Evolutionary conservation across 2,113 vertebrate species (phyloP), one percentile per base, ranked within the genome.

Genomic region (Ochotona curzoniae): DNA sequence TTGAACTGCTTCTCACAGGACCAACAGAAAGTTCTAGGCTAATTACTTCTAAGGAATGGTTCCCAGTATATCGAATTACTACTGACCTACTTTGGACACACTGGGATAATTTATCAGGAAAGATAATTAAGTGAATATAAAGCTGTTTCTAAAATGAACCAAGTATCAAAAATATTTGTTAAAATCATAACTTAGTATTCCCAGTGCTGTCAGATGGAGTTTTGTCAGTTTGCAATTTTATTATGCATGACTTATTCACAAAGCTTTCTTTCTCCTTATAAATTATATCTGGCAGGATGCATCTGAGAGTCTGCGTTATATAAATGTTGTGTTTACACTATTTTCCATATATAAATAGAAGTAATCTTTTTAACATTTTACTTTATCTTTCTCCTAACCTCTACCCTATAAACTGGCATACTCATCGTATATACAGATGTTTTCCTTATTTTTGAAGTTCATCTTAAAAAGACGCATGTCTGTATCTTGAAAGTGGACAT

Each of bases 251-350:
- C 38, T 94, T 66, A 87, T 76, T 91, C 71, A 94, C 86, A 83
- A 96, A 82, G 63, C 82, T 93, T 96, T 96, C 83, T 90, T 12
- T 85, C 71, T 67, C 78, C 70, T 91, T 92, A 93, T 94, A 94
- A 94, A 97, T 97, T 96, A 93, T 96, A 89, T 88, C 79, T 91
- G 78, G 66, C 94, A 95, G 94, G 0, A 10, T 75, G 32, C 47
- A 83, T 87, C 92, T 92, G 89, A 93, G 91, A 97, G 66, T 90
- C 81, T 97, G 93, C 87, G 93, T 79, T 75, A 71, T 88, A 71
- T 87, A 87, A 51, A 94, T 96, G 69, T 54, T 82, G 83, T 44
- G 47, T 84, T 69, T 71, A 30, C 44, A 95, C 32, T 75, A 0
- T 71, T 97, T 95, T 93, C 70, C 75, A 84, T 73, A 90, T 89